Evolutionary conservation across 2,113 vertebrate species (phyloP).

Genomic region (Mormyrus iriodes): DNA sequence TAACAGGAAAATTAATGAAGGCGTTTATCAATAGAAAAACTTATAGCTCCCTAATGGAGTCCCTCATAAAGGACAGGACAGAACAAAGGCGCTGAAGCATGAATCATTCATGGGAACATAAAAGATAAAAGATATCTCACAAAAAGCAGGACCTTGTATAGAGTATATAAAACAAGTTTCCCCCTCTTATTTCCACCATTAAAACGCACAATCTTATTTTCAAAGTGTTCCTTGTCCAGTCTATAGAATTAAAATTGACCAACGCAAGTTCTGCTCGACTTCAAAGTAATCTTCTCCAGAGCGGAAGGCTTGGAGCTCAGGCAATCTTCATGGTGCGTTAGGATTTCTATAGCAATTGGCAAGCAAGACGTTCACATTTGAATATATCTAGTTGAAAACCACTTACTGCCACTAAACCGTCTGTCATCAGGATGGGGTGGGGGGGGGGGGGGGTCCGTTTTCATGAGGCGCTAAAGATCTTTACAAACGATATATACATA

Average conservation of each 20-base stretch:
- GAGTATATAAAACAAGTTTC: slow-evolving; percentile 82
- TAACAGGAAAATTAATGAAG: slow-evolving; percentile 67
- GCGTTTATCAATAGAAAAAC: slow-evolving; percentile 69
- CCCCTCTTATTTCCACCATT: slow-evolving; percentile 80
- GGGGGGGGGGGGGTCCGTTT: slow-evolving; percentile 58
- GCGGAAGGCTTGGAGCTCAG: slow-evolving; percentile 81
- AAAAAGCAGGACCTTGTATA: slow-evolving; percentile 84
- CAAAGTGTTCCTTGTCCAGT: slow-evolving; percentile 73
- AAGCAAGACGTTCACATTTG: slow-evolving; percentile 77
- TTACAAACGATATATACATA: slow-evolving; percentile 12
- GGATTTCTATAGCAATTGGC: slow-evolving; percentile 88
- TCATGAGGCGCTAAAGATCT: slow-evolving; percentile 23
- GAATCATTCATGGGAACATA: slow-evolving; percentile 96
- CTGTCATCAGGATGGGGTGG: slow-evolving; percentile 67
- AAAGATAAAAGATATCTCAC: slow-evolving; percentile 86
- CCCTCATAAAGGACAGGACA: slow-evolving; percentile 72
- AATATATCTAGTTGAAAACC: slow-evolving; percentile 75
- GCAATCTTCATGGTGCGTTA: slow-evolving; percentile 89
- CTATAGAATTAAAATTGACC: slow-evolving; percentile 87
- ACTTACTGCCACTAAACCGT: slow-evolving; percentile 81
- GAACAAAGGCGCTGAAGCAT: slow-evolving; percentile 78
- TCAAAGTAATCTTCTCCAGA: slow-evolving; percentile 83
- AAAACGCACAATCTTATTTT: slow-evolving; percentile 71
- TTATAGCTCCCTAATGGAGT: slow-evolving; percentile 79
- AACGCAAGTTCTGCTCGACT: slow-evolving; percentile 80